These are phyloP conservation scores for Apeira syringaria DNA, from an alignment of 2,888 invertebrate genomes.

Conservation along the genomic window DNA sequence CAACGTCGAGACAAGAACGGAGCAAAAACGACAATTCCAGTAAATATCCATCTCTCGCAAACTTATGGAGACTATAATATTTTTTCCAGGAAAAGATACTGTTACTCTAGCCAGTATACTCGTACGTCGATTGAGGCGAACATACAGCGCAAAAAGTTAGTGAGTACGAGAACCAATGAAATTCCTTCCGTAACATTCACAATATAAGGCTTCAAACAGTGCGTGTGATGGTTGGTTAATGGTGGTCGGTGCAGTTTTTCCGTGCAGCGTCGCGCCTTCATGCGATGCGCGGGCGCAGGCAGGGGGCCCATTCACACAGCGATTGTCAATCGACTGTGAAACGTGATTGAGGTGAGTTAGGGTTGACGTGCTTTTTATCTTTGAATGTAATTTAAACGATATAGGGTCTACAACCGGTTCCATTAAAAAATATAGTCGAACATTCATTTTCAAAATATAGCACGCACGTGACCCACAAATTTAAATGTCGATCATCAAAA, in stretches of 20 bases:
- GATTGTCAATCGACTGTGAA: slow-evolving; percentile 65
- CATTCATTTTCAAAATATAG: background rate
- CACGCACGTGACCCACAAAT: too few species aligned
- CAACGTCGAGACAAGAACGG: slow-evolving; percentile 13
- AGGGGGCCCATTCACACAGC: slow-evolving; percentile 68
- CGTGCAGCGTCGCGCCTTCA: slow-evolving; percentile 36
- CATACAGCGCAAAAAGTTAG: slow-evolving; percentile 25
- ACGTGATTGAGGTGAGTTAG: slow-evolving; percentile 28
- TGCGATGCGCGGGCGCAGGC: slow-evolving; percentile 45
- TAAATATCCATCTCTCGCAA: slow-evolving; percentile 35
- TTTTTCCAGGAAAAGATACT: slow-evolving; percentile 32
- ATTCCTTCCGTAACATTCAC: slow-evolving; percentile 1
- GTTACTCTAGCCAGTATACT: slow-evolving; percentile 28
- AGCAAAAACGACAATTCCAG: slow-evolving; percentile 26
- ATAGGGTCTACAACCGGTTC: slow-evolving; percentile 1
- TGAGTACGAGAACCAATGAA: slow-evolving; percentile 1
- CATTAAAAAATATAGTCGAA: background rate
- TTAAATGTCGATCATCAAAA: too few species aligned
- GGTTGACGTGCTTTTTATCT: slow-evolving; percentile 16
- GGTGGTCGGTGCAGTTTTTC: slow-evolving; percentile 43
- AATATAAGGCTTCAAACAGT: slow-evolving; percentile 9
- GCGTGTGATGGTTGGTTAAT: slow-evolving; percentile 17
- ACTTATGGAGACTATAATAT: slow-evolving; percentile 30
- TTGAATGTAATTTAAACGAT: background rate
- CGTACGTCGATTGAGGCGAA: slow-evolving; percentile 32